Conservation (phyloP, 2,113 vertebrate genomes). For the Cranoglanis bouderius region DNA sequence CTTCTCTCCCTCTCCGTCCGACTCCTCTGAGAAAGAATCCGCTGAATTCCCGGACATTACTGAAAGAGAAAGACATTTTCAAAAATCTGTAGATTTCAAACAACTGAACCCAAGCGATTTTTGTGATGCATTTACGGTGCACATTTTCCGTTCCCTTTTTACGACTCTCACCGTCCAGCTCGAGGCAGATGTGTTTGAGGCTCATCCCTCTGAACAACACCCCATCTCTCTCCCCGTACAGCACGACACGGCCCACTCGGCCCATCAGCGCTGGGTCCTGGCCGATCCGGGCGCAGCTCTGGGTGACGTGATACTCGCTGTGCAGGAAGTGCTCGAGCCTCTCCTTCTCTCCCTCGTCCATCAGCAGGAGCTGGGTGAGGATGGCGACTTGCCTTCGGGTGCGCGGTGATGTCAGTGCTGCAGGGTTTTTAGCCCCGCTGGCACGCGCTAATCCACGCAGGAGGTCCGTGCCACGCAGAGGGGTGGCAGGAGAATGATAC, state of each 20-base stretch:
- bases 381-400: conserved; percentile 75
- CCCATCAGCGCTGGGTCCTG: conserved; percentile 74
- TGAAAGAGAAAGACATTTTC: conserved; percentile 46
- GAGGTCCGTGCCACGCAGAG: conserved; percentile 74
- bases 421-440: conserved; percentile 73
- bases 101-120: background rate
- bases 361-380: conserved; percentile 73
- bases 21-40: conserved; percentile 74
- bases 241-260: conserved; percentile 74
- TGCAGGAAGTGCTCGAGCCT: conserved; percentile 75
- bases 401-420: conserved; percentile 67
- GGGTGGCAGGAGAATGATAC: conserved; percentile 77
- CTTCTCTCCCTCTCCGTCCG: conserved; percentile 66
- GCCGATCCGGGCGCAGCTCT: conserved; percentile 71
- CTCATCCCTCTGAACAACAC: conserved; percentile 79
- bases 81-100: background rate
- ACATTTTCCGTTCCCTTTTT: background rate
- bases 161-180: conserved; percentile 71
- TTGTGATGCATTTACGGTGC: background rate
- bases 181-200: conserved; percentile 78
- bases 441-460: conserved; percentile 73
- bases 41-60: conserved; percentile 77
- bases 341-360: conserved; percentile 72
- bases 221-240: conserved; percentile 76
- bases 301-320: conserved; percentile 75